Evolutionary conservation across 2,888 invertebrate genomes (phyloP), one percentile per base, ranked within the genome.

Genomic region (Heteromurus nitidus): DNA sequence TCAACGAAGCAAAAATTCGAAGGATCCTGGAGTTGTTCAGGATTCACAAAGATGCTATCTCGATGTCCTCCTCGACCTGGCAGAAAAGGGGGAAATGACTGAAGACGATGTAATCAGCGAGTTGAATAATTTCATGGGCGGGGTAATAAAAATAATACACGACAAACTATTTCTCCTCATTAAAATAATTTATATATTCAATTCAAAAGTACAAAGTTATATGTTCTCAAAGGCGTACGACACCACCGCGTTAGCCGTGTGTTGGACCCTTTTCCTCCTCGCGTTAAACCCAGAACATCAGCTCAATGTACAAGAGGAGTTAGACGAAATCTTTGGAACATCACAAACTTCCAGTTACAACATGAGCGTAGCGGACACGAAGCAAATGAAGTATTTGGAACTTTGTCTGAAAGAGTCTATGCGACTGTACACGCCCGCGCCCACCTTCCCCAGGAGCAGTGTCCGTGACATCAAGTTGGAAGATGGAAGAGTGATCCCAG

Each of bases 381-480:
- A 67, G 24, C 20, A 47, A 16, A 65, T 67, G 67, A 75, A 58
- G n/a, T 75, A 75, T 42, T 18, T 75, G 0, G 75, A 75, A 11
- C 75, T 75, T 13, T 75, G 75, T 18, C 9, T 75, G 16, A 75
- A 75, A 58, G 75, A 75, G 67, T 55, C 67, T 20, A 20, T 75
- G 2, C 65, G 75, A 9, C 20, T 75, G 2, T 75, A 58, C 44
- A 65, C 76, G 2, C 68, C 76, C 0, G 67, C 67, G 0, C 75
- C 75, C 11, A 58, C 67, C 3, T 76, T 76, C 28, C 75, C 67
- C 0, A 2, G 74, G 3, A 65, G 67, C 13, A 75, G 67, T 7
- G 58, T 58, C 2, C 13, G 7, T 20, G 60, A 76, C 30, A 60
- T 76, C 28, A 16, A n/a, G 0, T 31, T 76, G 3, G 31, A 76